These are phyloP conservation scores for Myanophis thanlyinensis DNA, from an alignment of 2,113 vertebrate genomes.

Conservation along the genomic window DNA sequence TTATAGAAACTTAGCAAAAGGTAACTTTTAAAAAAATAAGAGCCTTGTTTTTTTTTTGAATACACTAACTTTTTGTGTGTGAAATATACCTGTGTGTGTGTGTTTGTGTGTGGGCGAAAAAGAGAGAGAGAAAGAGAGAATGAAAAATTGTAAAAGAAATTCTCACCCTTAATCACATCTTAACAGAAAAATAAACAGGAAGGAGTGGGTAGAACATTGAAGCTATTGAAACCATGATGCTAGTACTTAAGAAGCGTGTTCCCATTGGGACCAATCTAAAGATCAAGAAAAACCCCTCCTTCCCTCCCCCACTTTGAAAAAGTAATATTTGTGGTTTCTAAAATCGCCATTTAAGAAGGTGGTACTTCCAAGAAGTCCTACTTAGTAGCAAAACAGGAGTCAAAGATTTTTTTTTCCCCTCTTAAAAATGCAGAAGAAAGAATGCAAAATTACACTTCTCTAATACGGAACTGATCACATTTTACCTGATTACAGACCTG, in stretches of 20 bases:
- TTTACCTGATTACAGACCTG: background rate
- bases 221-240: background rate
- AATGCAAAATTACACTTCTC: background rate
- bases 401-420: background rate
- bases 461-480: background rate
- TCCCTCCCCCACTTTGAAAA: background rate
- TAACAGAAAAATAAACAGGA: background rate
- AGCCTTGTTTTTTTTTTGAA: background rate
- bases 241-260: background rate
- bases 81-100: background rate
- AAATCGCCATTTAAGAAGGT: background rate
- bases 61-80: background rate
- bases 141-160: background rate
- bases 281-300: too few relatives aligned
- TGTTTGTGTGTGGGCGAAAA: background rate
- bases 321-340: background rate
- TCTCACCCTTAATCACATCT: background rate
- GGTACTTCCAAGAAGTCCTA: background rate
- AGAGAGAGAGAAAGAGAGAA: background rate
- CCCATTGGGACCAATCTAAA: constrained; percentile 19
- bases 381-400: background rate
- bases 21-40: background rate
- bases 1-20: background rate
- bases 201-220: background rate
- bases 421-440: background rate